Percentiles rank a stretch among this genome's conserved stretches.
These are phyloP conservation scores for Sturnira hondurensis DNA, from an alignment of 2,113 vertebrate species.

Conservation along the genomic window DNA sequence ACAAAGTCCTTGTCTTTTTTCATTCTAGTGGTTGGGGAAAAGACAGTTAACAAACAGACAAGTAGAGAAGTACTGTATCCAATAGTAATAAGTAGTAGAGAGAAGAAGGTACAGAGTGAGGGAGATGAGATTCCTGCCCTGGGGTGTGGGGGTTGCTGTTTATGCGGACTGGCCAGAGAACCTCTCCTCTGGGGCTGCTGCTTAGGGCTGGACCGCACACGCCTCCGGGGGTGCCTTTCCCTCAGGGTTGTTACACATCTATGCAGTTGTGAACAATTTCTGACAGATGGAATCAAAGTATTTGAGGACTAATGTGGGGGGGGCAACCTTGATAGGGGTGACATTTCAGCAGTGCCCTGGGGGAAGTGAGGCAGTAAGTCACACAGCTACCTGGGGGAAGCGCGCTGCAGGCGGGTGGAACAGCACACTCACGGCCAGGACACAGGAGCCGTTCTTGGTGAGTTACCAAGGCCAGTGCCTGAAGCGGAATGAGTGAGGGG, in stretches of 20 bases:
- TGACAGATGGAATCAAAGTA: neutral
- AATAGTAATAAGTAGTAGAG: neutral
- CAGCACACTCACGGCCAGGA: neutral
- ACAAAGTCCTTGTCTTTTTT: neutral
- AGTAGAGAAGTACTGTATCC: neutral
- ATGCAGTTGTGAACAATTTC: neutral
- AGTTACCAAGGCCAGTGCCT: neutral
- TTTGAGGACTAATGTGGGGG: neutral
- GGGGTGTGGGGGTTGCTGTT: neutral
- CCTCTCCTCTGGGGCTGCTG: rapidly evolving
- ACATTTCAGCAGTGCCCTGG: neutral
- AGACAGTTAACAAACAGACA: neutral
- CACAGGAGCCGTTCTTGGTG: neutral
- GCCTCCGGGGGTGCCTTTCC: neutral
- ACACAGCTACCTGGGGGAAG: no score
- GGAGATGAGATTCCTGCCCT: neutral
- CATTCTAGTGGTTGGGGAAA: neutral
- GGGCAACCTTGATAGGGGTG: neutral
- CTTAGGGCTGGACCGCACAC: neutral
- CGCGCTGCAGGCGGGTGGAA: neutral
- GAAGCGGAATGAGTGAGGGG: neutral
- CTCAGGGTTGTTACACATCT: neutral
- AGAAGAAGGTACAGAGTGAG: neutral
- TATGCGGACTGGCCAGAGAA: neutral
- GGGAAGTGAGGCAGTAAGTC: neutral